A percentile compares a stretch with the other conserved stretches of the same genome.
These are phyloP conservation scores for Odobenus rosmarus DNA, from an alignment of 2,113 vertebrate species.

Conservation along the genomic window DNA sequence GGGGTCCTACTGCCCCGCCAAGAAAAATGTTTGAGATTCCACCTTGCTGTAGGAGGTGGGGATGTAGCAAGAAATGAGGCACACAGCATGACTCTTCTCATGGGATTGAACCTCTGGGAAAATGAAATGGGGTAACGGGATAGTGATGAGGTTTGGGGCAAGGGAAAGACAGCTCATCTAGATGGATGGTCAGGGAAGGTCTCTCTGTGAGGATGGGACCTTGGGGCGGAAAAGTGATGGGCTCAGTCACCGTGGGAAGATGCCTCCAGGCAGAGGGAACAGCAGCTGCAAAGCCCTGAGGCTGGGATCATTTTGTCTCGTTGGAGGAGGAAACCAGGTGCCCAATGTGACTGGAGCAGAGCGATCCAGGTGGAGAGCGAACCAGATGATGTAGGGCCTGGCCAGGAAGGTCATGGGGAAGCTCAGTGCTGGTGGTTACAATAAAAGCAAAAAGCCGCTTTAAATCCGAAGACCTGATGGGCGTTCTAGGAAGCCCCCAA, in stretches of 20 bases:
- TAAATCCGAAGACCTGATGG: not conserved
- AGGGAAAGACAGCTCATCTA: not conserved
- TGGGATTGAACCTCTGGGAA: not conserved
- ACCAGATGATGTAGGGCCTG: not conserved
- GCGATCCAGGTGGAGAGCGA: not conserved
- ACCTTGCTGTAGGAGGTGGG: accelerated
- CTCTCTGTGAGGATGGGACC: not conserved
- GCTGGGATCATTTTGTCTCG: not conserved
- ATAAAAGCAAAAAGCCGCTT: not conserved
- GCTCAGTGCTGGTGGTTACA: not conserved
- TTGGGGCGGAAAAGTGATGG: not conserved
- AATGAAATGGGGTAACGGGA: not conserved
- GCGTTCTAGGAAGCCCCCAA: not conserved
- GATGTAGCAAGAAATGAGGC: not conserved
- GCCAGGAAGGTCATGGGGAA: accelerated
- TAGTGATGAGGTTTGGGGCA: accelerated
- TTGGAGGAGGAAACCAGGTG: not conserved
- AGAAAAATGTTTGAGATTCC: not conserved
- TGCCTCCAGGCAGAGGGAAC: not conserved
- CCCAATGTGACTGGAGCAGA: not conserved
- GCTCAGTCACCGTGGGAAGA: not conserved
- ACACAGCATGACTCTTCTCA: not conserved
- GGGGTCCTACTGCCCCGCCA: not conserved
- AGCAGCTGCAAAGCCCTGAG: not conserved
- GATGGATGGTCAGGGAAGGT: not conserved